These are phyloP conservation scores for Uloborus diversus DNA, from an alignment of 1,140 invertebrate genomes.

Conservation along the genomic window DNA sequence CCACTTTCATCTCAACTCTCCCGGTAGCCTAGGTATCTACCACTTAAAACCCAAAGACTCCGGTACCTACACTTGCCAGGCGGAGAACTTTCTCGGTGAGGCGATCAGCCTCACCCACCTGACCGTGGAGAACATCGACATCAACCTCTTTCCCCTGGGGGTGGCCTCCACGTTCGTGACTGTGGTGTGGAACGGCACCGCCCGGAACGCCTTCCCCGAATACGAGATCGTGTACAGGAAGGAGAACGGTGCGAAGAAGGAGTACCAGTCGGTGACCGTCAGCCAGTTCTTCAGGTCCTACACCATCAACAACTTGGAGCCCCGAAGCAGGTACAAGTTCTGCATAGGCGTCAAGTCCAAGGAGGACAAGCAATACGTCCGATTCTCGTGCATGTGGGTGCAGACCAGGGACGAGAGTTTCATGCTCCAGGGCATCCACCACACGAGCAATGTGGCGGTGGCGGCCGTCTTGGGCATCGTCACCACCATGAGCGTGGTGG, in stretches of 20 bases:
- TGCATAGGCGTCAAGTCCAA: constrained; percentile 67
- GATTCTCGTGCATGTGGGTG: constrained; percentile 65
- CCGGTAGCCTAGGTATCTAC: constrained; percentile 63
- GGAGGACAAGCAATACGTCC: constrained; percentile 61
- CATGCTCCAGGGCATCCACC: constrained; percentile 62
- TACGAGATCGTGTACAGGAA: constrained; percentile 65
- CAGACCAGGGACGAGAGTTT: constrained; percentile 59
- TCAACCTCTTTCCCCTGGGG: constrained; percentile 63
- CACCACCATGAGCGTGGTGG: constrained; percentile 59
- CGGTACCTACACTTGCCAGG: constrained; percentile 62
- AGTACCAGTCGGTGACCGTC: constrained; percentile 52
- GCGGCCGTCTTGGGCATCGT: constrained; percentile 62
- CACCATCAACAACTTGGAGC: constrained; percentile 66
- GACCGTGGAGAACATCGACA: constrained; percentile 64
- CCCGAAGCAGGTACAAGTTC: constrained; percentile 66
- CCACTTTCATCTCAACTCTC: constrained; percentile 61
- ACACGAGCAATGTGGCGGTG: constrained; percentile 63
- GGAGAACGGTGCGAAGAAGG: constrained; percentile 41
- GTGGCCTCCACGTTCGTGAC: constrained; percentile 66
- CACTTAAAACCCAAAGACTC: constrained; percentile 61
- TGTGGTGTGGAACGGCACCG: constrained; percentile 67
- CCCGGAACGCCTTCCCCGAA: constrained; percentile 63
- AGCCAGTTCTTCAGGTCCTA: constrained; percentile 63
- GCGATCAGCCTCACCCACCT: constrained; percentile 58
- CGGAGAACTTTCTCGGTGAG: constrained; percentile 59